Evolutionary conservation across 2,797 vertebrate species (phyloP).

Genomic region (Catostomus latipinnis): DNA sequence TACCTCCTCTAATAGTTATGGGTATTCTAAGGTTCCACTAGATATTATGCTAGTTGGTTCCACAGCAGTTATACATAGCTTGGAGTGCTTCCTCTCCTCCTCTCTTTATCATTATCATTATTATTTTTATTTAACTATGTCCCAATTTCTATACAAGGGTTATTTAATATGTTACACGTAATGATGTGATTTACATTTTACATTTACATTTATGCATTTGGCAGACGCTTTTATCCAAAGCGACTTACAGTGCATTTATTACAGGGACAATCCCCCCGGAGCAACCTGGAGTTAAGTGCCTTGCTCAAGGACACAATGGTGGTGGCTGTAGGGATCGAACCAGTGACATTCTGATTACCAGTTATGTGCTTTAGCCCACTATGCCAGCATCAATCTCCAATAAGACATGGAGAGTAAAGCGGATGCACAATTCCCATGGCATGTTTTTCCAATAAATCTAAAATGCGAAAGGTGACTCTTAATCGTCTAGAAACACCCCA

Average conservation of each 20-base stretch:
- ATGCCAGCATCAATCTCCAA: not conserved
- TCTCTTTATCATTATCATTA: not conserved
- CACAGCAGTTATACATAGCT: not conserved
- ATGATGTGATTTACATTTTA: slow-evolving; percentile 43
- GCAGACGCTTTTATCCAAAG: no score
- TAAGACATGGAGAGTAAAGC: slow-evolving; percentile 42
- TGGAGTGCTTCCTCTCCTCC: slow-evolving; percentile 19
- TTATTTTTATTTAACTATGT: slow-evolving; percentile 13
- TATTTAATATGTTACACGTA: slow-evolving; percentile 49
- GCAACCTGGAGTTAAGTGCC: no score
- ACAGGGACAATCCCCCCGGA: no score
- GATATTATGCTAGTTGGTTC: not conserved
- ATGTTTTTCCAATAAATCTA: slow-evolving; percentile 47
- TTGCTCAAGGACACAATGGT: no score
- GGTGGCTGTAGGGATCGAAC: no score
- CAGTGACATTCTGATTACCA: no score
- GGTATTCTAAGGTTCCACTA: slow-evolving; percentile 8
- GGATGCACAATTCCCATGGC: slow-evolving; percentile 25
- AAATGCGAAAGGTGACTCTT: slow-evolving; percentile 49
- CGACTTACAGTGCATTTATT: no score
- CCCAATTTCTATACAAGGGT: slow-evolving; percentile 40
- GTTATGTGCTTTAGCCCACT: no score
- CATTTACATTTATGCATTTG: no score
- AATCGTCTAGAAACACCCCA: slow-evolving; percentile 47
- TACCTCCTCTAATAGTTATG: slow-evolving; percentile 38